Percentiles rank a stretch among this genome's conserved stretches.
Evolutionary conservation across 2,113 vertebrate species (phyloP).

Genomic region (Indicator indicator): DNA sequence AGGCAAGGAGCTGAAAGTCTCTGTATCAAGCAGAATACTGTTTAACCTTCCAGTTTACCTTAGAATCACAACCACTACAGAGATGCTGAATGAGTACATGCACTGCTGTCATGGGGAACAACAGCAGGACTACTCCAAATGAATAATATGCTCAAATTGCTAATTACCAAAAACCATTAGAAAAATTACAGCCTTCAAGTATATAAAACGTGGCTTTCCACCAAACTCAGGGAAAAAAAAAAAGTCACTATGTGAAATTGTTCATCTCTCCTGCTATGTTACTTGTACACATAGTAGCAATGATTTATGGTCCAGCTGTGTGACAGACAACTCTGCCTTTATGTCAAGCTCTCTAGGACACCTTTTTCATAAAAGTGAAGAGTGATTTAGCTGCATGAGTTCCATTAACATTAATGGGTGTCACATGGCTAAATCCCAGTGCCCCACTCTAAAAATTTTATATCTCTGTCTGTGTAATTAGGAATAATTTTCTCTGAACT

Average conservation of each 20-base stretch:
- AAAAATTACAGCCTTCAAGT: not conserved
- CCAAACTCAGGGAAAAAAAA: not conserved
- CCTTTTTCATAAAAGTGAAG: not conserved
- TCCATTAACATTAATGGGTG: slow-evolving; percentile 50
- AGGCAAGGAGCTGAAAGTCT: not conserved
- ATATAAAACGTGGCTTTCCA: not conserved
- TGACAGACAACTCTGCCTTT: slow-evolving; percentile 3
- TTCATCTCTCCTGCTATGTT: not conserved
- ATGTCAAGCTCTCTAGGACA: slow-evolving; percentile 19
- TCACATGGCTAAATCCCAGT: slow-evolving; percentile 38
- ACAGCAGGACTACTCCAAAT: not conserved
- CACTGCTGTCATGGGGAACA: not conserved
- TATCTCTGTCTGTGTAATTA: slow-evolving; percentile 7
- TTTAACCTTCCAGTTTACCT: not conserved
- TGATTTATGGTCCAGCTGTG: slow-evolving; percentile 34
- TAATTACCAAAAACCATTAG: not conserved
- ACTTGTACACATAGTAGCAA: not conserved
- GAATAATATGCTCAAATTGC: not conserved
- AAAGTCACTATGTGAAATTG: not conserved
- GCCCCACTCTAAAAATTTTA: not conserved
- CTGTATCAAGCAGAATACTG: not conserved
- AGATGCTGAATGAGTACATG: not conserved
- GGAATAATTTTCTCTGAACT: slow-evolving; percentile 46
- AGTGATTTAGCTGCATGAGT: slow-evolving; percentile 23
- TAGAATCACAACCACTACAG: not conserved